Conservation (phyloP, 2,888 invertebrate genomes). For the Sarcophaga variegata region DNA sequence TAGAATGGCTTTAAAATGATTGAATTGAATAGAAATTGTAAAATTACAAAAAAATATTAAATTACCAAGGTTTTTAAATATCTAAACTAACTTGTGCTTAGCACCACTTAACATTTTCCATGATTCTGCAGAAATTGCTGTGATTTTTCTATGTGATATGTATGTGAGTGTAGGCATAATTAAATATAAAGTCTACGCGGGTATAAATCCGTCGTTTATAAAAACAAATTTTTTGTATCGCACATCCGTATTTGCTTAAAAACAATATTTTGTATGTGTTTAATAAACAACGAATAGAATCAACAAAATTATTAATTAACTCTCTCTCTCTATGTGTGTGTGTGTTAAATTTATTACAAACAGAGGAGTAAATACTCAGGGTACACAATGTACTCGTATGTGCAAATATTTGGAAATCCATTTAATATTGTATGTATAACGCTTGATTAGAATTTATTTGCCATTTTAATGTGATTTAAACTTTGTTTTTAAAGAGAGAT, state of each 20-base stretch:
- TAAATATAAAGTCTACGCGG: slow-evolving; percentile 25
- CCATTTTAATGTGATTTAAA: background rate
- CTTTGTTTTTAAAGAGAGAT: background rate
- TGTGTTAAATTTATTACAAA: slow-evolving; percentile 33
- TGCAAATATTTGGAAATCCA: background rate
- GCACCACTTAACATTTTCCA: no score
- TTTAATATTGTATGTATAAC: background rate
- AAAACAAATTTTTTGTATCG: background rate
- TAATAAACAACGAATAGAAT: slow-evolving; percentile 11
- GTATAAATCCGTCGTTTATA: background rate
- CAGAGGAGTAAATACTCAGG: background rate
- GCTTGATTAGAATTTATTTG: slow-evolving; percentile 54
- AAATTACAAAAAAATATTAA: no score
- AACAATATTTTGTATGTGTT: background rate
- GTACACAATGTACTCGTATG: background rate
- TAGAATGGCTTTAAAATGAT: no score
- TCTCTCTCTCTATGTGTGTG: background rate
- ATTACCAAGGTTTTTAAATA: no score
- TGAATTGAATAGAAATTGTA: no score
- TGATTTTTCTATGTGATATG: no score
- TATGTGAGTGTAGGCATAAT: slow-evolving; percentile 5
- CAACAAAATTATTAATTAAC: slow-evolving; percentile 54
- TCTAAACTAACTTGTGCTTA: no score
- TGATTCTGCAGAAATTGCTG: no score
- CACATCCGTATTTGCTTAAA: background rate